phyloP scores from a whole-genome alignment of 2,797 vertebrate species.

The Gobio occitaniae region DNA sequence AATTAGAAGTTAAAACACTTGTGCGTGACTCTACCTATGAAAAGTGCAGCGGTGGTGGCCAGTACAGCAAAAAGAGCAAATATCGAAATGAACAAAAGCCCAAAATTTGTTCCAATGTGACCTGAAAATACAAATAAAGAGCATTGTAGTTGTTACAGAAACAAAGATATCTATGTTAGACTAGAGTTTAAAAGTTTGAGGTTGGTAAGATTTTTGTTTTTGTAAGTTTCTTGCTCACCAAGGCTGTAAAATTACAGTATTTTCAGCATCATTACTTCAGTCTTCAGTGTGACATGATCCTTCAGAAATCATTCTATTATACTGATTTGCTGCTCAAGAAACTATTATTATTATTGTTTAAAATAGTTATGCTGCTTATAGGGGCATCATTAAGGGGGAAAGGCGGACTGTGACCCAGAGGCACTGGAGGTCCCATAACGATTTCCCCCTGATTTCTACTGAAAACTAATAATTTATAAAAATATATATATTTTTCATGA shows the following conservation, averaged over 20 bases:
- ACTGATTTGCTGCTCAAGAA: not conserved
- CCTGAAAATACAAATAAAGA: slow-evolving; percentile 28
- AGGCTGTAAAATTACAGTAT: not conserved
- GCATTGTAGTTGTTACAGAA: not conserved
- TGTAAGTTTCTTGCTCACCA: not conserved
- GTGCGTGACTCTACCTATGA: slow-evolving; percentile 67
- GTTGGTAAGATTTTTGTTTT: not conserved
- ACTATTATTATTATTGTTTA: not conserved
- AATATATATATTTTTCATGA: no score
- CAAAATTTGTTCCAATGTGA: not conserved
- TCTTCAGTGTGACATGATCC: no score
- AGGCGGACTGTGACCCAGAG: no score
- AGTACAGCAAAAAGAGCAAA: slow-evolving; percentile 71
- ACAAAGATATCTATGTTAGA: not conserved
- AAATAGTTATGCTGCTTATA: not conserved
- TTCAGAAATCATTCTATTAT: no score
- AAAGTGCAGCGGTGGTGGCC: slow-evolving; percentile 65
- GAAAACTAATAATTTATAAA: no score
- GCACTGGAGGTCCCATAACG: no score
- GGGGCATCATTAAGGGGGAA: no score
- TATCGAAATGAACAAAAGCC: slow-evolving; percentile 59
- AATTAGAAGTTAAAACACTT: not conserved
- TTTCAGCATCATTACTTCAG: not conserved
- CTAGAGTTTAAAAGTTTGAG: not conserved
- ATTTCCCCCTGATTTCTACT: no score